These are phyloP conservation scores for Kradibia gibbosae DNA, from an alignment of 1,140 invertebrate genomes.

Conservation along the genomic window DNA sequence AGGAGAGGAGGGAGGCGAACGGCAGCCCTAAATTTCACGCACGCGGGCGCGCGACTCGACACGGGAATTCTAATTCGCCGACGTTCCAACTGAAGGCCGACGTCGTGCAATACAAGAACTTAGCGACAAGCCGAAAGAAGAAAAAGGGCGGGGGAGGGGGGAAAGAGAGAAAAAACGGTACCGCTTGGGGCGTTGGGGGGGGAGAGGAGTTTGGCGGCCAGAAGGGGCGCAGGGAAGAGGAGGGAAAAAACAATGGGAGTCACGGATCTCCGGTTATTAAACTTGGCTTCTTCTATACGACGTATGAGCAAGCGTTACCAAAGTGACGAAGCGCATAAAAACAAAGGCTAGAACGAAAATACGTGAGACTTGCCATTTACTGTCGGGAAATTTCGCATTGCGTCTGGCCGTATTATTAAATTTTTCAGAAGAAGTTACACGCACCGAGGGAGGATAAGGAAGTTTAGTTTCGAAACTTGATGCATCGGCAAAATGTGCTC, in stretches of 20 bases:
- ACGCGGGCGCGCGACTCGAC: neutral
- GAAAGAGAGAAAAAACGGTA: neutral
- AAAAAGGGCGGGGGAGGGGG: neutral
- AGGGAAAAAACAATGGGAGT: slow-evolving; percentile 27
- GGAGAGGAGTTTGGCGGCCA: neutral
- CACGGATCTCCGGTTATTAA: slow-evolving; percentile 24
- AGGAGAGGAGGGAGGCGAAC: neutral
- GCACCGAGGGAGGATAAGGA: neutral
- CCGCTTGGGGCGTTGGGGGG: neutral
- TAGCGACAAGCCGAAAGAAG: no score
- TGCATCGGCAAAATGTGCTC: neutral
- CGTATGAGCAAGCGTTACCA: slow-evolving; percentile 19
- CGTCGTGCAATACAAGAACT: no score
- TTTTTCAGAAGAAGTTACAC: neutral
- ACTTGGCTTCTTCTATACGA: slow-evolving; percentile 10
- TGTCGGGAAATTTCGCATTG: neutral
- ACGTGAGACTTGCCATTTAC: neutral
- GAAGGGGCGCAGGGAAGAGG: neutral
- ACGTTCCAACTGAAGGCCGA: neutral
- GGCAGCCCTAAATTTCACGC: slow-evolving; percentile 9
- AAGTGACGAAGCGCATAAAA: neutral
- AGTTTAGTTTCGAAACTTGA: neutral
- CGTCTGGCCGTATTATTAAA: neutral
- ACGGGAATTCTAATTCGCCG: slow-evolving; percentile 28
- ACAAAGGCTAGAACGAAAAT: neutral